Base-by-base conservation (phyloP, 2,113 vertebrate genomes). In the Taxidea taxus region DNA sequence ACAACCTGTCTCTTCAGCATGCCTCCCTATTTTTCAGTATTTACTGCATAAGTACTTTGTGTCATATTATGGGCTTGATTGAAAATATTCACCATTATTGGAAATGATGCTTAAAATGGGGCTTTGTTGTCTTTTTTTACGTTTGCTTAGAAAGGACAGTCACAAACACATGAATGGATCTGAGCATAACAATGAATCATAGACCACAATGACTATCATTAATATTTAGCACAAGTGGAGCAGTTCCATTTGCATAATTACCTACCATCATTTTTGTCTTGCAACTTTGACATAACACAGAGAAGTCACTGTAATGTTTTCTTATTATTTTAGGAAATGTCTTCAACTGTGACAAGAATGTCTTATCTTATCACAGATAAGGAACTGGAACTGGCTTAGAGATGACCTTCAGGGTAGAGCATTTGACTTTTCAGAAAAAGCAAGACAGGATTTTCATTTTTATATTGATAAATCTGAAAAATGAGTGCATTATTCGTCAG, bases 181-280 rank as follows among this genome's bases (percentile, higher is more conserved):
- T 39, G 49, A 85, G 66, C 77, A 42, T 82, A 18, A 82, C 62
- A 74, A 68, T 94, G 64, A 88, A 75, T 91, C 89, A 75, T 66
- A 88, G 68, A 89, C 54, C 31, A 25, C 31, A 96, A 74, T 14
- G 74, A n/a, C 44, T 42, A 25, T 20, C 72, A 78, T 83, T 97
- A 94, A 91, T 91, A 54, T 60, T 90, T 93, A 94, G 25, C 27
- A 77, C 25, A 87, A 88, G 44, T 68, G n/a, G 29, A 74, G 54
- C 42, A 58, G n/a, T 44, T 54, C n/a, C 51, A 78, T 97, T 91
- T 95, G 44, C 68, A 81, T 87, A 91, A 90, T 93, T 77, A 93
- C 39, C 81, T 62, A 47, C 60, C 70, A 44, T 78, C 31, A 39
- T 82, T 81, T 84, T 75, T 91, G 54, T 74, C 66, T 95, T 54